These are phyloP conservation scores for Trichopoda pennipes DNA, from an alignment of 2,888 invertebrate genomes.

Conservation along the genomic window DNA sequence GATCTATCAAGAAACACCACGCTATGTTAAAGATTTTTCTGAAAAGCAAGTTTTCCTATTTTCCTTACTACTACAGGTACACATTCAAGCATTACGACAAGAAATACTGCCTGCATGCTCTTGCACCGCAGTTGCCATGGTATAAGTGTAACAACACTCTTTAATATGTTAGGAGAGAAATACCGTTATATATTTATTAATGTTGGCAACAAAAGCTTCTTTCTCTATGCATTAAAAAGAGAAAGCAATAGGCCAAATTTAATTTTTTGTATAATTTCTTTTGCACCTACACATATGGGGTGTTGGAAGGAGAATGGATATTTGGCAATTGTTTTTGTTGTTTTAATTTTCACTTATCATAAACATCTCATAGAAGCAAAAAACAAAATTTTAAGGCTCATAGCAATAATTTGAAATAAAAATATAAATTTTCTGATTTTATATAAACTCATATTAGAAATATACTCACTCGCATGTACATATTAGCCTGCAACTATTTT, in stretches of 20 bases:
- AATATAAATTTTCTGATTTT: slow-evolving; percentile 26
- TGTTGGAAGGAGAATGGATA: slow-evolving; percentile 12
- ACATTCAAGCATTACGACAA: slow-evolving; percentile 55
- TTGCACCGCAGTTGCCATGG: slow-evolving; percentile 43
- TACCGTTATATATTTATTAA: not conserved
- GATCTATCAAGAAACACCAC: slow-evolving; percentile 80
- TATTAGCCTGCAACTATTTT: slow-evolving; percentile 16
- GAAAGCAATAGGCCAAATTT: slow-evolving; percentile 11
- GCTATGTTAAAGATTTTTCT: slow-evolving; percentile 80
- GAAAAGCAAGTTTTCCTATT: slow-evolving; percentile 75
- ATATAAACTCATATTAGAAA: slow-evolving; percentile 7
- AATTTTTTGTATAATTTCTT: slow-evolving; percentile 25
- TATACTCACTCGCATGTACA: not conserved
- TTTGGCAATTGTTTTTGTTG: not conserved
- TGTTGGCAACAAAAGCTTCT: slow-evolving; percentile 5
- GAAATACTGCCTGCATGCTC: slow-evolving; percentile 65
- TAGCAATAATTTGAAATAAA: slow-evolving; percentile 66
- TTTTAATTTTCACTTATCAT: slow-evolving; percentile 52
- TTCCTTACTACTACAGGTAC: slow-evolving; percentile 72
- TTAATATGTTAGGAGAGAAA: slow-evolving; percentile 40
- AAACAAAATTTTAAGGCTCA: slow-evolving; percentile 50
- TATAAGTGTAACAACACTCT: slow-evolving; percentile 26
- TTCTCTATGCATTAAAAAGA: slow-evolving; percentile 17
- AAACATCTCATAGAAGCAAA: slow-evolving; percentile 57
- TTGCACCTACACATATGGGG: slow-evolving; percentile 58